phyloP scores from a whole-genome alignment of 2,113 vertebrate species.

The Sphaerodactylus townsendi region DNA sequence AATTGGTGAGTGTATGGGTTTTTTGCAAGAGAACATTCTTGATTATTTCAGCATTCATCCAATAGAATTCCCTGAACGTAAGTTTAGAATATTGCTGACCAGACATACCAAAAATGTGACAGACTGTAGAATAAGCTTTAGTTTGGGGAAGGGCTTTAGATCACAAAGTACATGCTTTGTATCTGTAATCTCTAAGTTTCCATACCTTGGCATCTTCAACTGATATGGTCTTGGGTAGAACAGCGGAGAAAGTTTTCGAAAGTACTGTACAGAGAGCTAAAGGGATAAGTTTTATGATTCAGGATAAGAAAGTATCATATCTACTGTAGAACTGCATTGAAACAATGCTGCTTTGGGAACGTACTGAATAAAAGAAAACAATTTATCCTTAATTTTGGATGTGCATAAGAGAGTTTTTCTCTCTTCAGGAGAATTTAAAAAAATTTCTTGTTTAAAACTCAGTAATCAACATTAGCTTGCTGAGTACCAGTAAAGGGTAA shows the following conservation, averaged over 20 bases:
- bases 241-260: background rate
- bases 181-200: background rate
- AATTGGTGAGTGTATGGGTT: slow-evolving; percentile 12
- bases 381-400: background rate
- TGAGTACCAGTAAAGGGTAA: slow-evolving; percentile 22
- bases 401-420: slow-evolving; percentile 11
- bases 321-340: background rate
- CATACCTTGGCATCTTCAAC: background rate
- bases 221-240: background rate
- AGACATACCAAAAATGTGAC: slow-evolving; percentile 43
- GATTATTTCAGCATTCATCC: slow-evolving; percentile 60
- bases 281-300: background rate
- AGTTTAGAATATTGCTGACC: slow-evolving; percentile 53
- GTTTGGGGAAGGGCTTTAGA: background rate
- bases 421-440: background rate
- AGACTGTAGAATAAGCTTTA: slow-evolving; percentile 21
- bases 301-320: background rate
- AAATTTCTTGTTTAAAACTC: slow-evolving; percentile 16
- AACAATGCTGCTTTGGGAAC: background rate
- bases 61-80: slow-evolving; percentile 51
- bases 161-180: background rate
- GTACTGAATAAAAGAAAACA: background rate
- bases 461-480: slow-evolving; percentile 2
- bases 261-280: too few relatives aligned
- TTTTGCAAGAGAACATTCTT: slow-evolving; percentile 29